phyloP scores from a whole-genome alignment of 2,797 vertebrate genomes.

The Leptoclinus maculatus region DNA sequence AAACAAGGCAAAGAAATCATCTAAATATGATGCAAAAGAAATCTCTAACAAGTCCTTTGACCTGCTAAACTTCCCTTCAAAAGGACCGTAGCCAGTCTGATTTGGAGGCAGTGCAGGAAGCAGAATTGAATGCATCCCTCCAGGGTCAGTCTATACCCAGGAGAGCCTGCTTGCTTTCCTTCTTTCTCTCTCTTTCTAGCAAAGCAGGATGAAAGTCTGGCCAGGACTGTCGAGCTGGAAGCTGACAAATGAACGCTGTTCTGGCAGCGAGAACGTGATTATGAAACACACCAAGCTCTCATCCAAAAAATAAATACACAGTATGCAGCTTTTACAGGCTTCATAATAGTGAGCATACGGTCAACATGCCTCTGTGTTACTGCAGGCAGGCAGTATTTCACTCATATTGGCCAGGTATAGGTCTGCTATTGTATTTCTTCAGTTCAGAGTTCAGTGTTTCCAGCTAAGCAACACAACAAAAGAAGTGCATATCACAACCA shows the following conservation, averaged over 20 bases:
- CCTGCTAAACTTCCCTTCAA: conserved; percentile 30
- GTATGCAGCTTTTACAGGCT: neutral
- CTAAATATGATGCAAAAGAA: neutral
- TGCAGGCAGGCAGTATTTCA: conserved; percentile 1
- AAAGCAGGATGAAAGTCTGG: conserved; percentile 51
- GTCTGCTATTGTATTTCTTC: neutral
- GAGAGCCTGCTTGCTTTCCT: conserved; percentile 38
- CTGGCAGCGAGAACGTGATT: conserved; percentile 56
- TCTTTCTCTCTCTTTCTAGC: conserved; percentile 32
- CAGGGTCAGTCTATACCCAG: conserved; percentile 34
- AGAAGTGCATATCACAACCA: neutral
- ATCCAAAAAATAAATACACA: conserved; percentile 18
- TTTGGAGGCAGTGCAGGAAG: conserved; percentile 60
- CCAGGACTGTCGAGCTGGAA: conserved; percentile 37
- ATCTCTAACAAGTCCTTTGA: conserved; percentile 4
- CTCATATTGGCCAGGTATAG: too few relatives aligned
- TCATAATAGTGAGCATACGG: neutral
- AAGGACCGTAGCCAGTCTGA: conserved; percentile 31
- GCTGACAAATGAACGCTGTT: conserved; percentile 44
- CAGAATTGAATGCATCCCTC: conserved; percentile 57
- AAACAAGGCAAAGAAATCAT: neutral
- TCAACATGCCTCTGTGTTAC: neutral
- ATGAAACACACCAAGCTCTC: conserved; percentile 52
- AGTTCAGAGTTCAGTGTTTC: neutral
- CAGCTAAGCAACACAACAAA: neutral